A percentile compares a stretch with the other conserved stretches of the same genome.
Conservation (phyloP, 2,113 vertebrate species). For the Pleuronectes platessa region DNA sequence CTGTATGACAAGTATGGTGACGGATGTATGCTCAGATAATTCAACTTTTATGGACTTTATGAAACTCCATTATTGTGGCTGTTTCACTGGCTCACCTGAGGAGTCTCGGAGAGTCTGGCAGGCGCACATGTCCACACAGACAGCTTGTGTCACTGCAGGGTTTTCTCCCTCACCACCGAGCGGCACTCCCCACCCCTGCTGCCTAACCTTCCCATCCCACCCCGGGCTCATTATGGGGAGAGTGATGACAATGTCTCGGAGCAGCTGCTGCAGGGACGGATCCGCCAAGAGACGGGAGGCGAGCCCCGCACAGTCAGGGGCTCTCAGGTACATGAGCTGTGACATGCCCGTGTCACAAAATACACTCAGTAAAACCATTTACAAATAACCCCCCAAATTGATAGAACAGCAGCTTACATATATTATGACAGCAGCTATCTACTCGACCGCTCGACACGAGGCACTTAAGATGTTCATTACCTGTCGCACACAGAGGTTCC, state of each 20-base stretch:
- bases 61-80: constrained; percentile 50
- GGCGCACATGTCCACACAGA: constrained; percentile 48
- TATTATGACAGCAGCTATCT: background rate
- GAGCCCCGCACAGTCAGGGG: background rate
- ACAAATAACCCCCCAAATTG: constrained; percentile 1
- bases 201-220: constrained; percentile 60
- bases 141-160: constrained; percentile 75
- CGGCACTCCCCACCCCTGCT: constrained; percentile 52
- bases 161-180: constrained; percentile 60
- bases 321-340: constrained; percentile 7
- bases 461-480: constrained; percentile 31
- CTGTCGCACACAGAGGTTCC: constrained; percentile 50
- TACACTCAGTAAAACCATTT: background rate
- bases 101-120: constrained; percentile 42
- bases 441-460: constrained; percentile 16
- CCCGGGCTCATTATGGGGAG: constrained; percentile 70
- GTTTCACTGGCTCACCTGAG: constrained; percentile 58
- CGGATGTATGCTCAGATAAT: background rate
- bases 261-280: constrained; percentile 72
- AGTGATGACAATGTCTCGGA: constrained; percentile 73
- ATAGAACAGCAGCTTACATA: constrained; percentile 3
- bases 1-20: background rate
- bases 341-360: constrained; percentile 16
- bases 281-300: constrained; percentile 57
- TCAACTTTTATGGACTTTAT: constrained; percentile 12